Conservation (phyloP, 2,113 vertebrate species). For the Ivindomyrus marchei region DNA sequence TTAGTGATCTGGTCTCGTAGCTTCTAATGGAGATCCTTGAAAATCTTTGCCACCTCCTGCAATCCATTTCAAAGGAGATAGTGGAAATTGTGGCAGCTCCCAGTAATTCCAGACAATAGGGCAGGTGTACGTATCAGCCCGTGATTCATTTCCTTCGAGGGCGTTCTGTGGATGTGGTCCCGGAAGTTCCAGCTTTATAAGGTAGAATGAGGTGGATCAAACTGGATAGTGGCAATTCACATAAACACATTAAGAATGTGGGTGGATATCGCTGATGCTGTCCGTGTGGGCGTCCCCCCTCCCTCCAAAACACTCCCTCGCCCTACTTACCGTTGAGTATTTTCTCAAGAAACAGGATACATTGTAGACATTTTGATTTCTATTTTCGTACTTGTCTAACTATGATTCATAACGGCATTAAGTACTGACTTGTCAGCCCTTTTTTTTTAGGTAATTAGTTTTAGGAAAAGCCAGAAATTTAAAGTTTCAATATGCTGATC, state of each 20-base stretch:
- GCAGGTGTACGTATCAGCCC: not conserved
- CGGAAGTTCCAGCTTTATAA: not conserved
- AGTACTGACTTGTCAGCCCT: not conserved
- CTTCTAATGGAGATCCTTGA: not conserved
- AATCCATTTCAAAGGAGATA: not conserved
- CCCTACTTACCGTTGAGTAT: not conserved
- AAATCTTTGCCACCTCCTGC: not conserved
- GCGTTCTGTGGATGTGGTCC: not conserved
- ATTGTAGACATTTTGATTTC: not conserved
- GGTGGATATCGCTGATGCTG: not conserved
- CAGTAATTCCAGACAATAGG: not conserved
- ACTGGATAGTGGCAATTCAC: not conserved
- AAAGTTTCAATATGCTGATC: not conserved
- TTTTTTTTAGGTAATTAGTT: not conserved
- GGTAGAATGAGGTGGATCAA: not conserved
- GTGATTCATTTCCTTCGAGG: not conserved
- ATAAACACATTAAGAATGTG: not conserved
- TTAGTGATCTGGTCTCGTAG: not conserved
- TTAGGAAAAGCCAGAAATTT: not conserved
- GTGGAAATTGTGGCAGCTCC: not conserved
- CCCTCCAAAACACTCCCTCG: not conserved
- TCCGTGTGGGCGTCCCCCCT: not conserved
- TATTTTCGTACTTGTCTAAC: not conserved
- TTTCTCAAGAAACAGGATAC: not conserved
- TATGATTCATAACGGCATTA: not conserved